Evolutionary conservation across 2,113 vertebrate species (phyloP).

Genomic region (Ciconia maguari): DNA sequence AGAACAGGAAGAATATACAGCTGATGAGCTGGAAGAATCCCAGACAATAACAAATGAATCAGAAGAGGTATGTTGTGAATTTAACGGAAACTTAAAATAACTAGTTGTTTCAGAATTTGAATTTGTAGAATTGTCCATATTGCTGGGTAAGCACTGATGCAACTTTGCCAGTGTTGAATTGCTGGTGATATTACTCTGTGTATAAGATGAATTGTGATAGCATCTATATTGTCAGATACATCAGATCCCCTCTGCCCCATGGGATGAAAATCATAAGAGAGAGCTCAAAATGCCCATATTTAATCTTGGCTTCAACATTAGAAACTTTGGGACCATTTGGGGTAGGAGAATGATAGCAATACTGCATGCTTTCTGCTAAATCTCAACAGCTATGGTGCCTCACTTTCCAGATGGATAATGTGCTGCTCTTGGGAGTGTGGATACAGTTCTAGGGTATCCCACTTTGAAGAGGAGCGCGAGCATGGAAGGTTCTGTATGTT

Average conservation of each 20-base stretch:
- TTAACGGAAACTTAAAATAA: conserved; percentile 7
- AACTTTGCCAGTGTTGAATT: neutral
- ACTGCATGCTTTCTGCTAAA: neutral
- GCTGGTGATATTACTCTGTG: neutral
- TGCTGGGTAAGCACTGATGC: neutral
- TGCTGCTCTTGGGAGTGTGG: neutral
- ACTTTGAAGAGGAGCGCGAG: neutral
- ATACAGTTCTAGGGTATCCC: neutral
- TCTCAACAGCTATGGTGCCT: neutral
- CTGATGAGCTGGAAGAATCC: conserved; percentile 73
- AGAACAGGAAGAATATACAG: conserved; percentile 71
- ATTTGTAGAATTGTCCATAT: neutral
- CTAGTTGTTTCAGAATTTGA: neutral
- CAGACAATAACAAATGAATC: conserved; percentile 77
- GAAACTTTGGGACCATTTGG: neutral
- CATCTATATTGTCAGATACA: neutral
- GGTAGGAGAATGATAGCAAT: neutral
- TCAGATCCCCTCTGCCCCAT: neutral
- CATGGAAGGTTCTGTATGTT: neutral
- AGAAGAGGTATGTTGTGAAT: conserved; percentile 78
- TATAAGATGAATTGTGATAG: neutral
- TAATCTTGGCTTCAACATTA: neutral
- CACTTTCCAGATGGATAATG: neutral
- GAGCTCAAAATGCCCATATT: neutral
- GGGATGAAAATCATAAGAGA: neutral